Evolutionary conservation across 2,888 invertebrate genomes (phyloP), one percentile per base, ranked within the genome.

Genomic region (Zeuzera pyrina): DNA sequence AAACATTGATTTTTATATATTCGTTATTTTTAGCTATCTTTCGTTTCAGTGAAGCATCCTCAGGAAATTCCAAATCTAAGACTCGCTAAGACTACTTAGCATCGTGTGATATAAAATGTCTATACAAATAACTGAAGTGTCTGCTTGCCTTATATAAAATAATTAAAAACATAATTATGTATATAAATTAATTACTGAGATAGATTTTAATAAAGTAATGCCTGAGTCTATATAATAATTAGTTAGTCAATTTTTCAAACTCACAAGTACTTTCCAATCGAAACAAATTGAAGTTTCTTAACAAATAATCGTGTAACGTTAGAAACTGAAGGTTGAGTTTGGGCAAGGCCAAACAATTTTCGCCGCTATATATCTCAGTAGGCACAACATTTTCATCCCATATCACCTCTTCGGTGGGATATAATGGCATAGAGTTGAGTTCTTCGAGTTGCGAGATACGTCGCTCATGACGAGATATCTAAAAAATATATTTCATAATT

Each of bases 381-480:
- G 99, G 99, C 0, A 99, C 98, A 25, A 99, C 90, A 62, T 98
- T 98, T 69, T 99, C 98, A 71, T 99, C 96, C 99, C 99, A 99
- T 49, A 99, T 96, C 2, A 98, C 92, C 37, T 94, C 91, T 67
- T 99, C 99, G 0, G 97, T 98, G 0, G 99, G 99, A 65, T 99
- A 99, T 1, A 99, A 84, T 0, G 99, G 98, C 95, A 98, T 97
- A 49, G 95, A 93, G 67, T 99, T 99, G 7, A 99, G 77, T 33
- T 94, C 93, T 60, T 98, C 95, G 32, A 98, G 76, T 59, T 99
- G 98, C 0, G 97, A 98, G 19, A 91, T 89, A 30, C 95, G 87
- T 23, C 91, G 87, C 66, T 97, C 96, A 66, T 97, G 96, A 2
- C 94, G 86, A 1, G 91, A 92, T 46, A 92, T 87, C 91, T 91